phyloP scores from a whole-genome alignment of 2,797 vertebrate species.

The Sciurus vulgaris region DNA sequence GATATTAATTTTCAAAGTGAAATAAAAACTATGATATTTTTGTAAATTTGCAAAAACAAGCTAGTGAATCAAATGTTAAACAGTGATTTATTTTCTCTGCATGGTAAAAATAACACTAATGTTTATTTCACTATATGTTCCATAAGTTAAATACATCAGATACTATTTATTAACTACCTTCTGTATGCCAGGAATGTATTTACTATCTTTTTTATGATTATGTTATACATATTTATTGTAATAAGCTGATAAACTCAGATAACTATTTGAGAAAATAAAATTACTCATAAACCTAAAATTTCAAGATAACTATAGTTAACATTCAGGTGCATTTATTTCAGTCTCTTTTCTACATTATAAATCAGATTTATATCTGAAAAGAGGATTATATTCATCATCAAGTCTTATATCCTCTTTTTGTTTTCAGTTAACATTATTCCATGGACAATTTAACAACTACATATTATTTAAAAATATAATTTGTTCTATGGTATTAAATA shows the following conservation, averaged over 20 bases:
- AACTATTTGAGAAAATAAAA: constrained; percentile 44
- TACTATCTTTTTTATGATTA: not conserved
- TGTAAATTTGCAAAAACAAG: not conserved
- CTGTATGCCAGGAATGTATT: not conserved
- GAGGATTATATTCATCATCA: not conserved
- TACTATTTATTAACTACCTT: constrained; percentile 9
- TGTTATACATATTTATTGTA: not conserved
- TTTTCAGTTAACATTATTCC: not conserved
- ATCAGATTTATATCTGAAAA: not conserved
- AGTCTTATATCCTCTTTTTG: not conserved
- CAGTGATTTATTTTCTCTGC: not conserved
- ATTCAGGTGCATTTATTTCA: not conserved
- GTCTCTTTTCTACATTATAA: constrained; percentile 20
- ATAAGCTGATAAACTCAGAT: not conserved
- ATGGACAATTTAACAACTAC: not conserved
- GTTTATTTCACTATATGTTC: not conserved
- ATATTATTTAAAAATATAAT: not conserved
- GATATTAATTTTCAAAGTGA: not conserved
- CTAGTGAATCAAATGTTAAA: not conserved
- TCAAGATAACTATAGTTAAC: not conserved
- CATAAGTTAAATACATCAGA: not conserved
- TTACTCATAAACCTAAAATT: not conserved
- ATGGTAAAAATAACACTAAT: not conserved
- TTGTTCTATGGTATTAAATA: not conserved
- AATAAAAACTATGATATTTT: not conserved